A percentile compares a stretch with the other conserved stretches of the same genome.
Evolutionary conservation across 2,113 vertebrate species (phyloP).

Genomic region (Hydrolagus affinis): DNA sequence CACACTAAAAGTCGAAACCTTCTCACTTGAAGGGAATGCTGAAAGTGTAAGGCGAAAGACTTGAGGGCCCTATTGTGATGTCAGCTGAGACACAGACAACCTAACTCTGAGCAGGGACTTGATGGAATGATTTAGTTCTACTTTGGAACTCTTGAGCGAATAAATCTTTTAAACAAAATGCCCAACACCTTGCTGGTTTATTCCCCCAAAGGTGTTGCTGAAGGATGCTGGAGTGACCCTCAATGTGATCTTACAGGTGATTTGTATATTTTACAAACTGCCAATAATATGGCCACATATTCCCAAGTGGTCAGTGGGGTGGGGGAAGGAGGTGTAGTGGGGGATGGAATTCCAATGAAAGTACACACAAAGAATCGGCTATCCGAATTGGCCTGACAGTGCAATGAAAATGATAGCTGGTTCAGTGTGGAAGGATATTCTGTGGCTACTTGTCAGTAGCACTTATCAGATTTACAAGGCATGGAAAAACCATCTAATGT

Average conservation of each 20-base stretch:
- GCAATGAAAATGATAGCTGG: background rate
- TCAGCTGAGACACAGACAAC: background rate
- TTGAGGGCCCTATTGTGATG: background rate
- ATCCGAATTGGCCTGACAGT: no score
- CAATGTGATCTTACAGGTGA: background rate
- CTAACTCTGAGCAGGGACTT: background rate
- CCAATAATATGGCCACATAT: no score
- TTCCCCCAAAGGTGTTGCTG: no score
- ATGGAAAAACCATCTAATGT: background rate
- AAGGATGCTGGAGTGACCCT: background rate
- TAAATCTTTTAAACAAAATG: background rate
- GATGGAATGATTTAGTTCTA: background rate
- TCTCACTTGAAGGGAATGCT: background rate
- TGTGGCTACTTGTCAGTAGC: background rate
- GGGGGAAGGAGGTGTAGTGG: no score
- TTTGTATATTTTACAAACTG: background rate
- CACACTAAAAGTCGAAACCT: no score
- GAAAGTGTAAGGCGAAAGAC: background rate
- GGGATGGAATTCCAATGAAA: no score
- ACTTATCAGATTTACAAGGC: background rate
- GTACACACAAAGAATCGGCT: no score
- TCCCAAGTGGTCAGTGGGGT: no score
- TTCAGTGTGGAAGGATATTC: background rate
- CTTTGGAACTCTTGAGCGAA: background rate
- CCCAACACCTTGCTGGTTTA: background rate